These are phyloP conservation scores for Apis cerana DNA, from an alignment of 1,140 invertebrate genomes.

Conservation along the genomic window DNA sequence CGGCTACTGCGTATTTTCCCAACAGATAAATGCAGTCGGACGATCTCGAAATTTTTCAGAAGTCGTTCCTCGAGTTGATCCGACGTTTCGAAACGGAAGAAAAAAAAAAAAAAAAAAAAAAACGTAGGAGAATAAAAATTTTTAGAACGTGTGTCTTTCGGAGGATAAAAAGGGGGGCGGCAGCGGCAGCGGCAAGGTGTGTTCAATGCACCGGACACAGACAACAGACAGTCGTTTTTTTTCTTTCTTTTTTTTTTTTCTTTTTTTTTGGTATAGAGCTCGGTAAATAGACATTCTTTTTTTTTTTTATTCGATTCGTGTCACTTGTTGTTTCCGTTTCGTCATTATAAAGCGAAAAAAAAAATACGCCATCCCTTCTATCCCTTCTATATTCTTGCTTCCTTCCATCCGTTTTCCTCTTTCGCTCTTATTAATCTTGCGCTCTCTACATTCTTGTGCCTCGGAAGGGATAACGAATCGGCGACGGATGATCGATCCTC, in stretches of 20 bases:
- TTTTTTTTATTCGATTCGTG: conserved; percentile 34
- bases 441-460: neutral
- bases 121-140: no score
- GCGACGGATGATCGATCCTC: neutral
- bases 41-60: neutral
- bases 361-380: no score
- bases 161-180: no score
- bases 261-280: conserved; percentile 1
- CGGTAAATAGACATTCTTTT: neutral
- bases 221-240: conserved; percentile 15
- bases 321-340: no score
- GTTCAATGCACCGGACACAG: neutral
- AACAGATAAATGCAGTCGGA: neutral
- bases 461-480: neutral
- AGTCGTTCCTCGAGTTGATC: neutral
- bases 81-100: neutral
- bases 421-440: no score
- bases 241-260: no score
- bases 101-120: neutral
- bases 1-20: neutral
- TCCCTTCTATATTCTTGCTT: neutral
- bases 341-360: no score
- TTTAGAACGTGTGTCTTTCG: no score
- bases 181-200: neutral
- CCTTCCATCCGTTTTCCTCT: neutral